Percentiles rank a stretch among this genome's conserved stretches.
Evolutionary conservation across 1,140 invertebrate species (phyloP).

Genomic region (Neodiprion fabricii): DNA sequence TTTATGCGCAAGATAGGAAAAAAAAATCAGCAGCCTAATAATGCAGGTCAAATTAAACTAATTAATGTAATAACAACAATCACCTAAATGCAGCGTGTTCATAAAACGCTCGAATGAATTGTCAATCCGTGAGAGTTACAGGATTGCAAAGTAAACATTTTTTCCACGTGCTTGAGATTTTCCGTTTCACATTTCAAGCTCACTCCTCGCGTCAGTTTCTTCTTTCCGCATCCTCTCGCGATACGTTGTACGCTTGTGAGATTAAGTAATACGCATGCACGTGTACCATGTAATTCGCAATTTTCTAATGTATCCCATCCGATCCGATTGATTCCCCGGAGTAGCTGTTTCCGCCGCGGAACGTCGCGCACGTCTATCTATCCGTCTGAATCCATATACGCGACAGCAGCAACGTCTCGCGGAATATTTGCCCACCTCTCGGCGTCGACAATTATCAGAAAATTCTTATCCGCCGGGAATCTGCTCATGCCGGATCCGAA

Average conservation of each 20-base stretch:
- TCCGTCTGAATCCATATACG: not conserved
- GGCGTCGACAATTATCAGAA: not conserved
- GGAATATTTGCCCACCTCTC: not conserved
- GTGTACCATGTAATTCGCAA: constrained; percentile 1
- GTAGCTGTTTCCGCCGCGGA: not conserved
- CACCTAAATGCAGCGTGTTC: too few relatives aligned
- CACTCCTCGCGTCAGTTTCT: not conserved
- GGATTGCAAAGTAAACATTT: too few relatives aligned
- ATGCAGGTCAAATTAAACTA: too few relatives aligned
- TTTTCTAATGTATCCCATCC: constrained; percentile 11
- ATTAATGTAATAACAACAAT: too few relatives aligned
- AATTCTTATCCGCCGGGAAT: not conserved
- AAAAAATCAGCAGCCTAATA: not conserved
- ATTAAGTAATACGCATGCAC: too few relatives aligned
- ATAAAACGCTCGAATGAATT: too few relatives aligned
- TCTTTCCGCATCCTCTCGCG: not conserved
- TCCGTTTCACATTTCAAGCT: not conserved
- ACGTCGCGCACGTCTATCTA: not conserved
- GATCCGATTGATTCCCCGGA: constrained; percentile 2
- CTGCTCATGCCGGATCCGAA: not conserved
- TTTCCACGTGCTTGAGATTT: not conserved
- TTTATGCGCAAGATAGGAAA: not conserved
- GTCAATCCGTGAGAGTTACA: too few relatives aligned
- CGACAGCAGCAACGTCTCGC: not conserved
- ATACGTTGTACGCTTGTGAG: not conserved